Conservation (phyloP, 1,140 invertebrate species). For the Bacillus rossius region DNA sequence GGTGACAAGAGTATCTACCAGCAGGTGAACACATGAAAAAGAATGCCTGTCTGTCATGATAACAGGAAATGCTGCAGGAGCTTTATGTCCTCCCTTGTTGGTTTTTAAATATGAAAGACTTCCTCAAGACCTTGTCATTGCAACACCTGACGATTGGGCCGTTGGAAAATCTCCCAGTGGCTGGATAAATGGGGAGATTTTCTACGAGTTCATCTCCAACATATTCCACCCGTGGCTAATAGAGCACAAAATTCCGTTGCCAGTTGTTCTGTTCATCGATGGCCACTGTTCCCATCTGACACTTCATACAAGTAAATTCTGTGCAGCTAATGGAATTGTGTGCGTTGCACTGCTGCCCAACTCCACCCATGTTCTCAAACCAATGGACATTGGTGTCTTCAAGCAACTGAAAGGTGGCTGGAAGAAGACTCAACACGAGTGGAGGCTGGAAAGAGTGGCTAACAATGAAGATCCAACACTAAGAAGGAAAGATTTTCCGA, state of each 20-base stretch:
- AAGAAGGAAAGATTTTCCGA: constrained; percentile 31
- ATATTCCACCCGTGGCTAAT: constrained; percentile 27
- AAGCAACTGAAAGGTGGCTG: constrained; percentile 32
- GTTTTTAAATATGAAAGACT: constrained; percentile 1
- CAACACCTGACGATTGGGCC: background rate
- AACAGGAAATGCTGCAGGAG: constrained; percentile 8
- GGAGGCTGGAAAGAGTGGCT: constrained; percentile 11
- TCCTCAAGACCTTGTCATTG: background rate
- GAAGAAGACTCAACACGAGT: constrained; percentile 27
- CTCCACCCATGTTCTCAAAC: constrained; percentile 41
- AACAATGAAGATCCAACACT: constrained; percentile 24
- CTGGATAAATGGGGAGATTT: constrained; percentile 29
- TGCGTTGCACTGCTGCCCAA: constrained; percentile 39
- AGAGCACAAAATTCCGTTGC: constrained; percentile 22
- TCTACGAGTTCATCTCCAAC: constrained; percentile 35
- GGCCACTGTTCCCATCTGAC: constrained; percentile 33
- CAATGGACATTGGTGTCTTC: constrained; percentile 38
- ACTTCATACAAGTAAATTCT: constrained; percentile 34
- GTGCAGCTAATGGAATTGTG: constrained; percentile 36
- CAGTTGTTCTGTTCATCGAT: constrained; percentile 31
- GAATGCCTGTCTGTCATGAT: constrained; percentile 14
- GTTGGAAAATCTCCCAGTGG: constrained; percentile 1
- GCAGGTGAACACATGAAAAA: constrained; percentile 17
- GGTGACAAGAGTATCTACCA: constrained; percentile 28
- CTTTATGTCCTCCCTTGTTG: background rate